Evolutionary conservation across 2,113 vertebrate species (phyloP), one percentile per base, ranked within the genome.

Genomic region (Hippopotamus amphibius): DNA sequence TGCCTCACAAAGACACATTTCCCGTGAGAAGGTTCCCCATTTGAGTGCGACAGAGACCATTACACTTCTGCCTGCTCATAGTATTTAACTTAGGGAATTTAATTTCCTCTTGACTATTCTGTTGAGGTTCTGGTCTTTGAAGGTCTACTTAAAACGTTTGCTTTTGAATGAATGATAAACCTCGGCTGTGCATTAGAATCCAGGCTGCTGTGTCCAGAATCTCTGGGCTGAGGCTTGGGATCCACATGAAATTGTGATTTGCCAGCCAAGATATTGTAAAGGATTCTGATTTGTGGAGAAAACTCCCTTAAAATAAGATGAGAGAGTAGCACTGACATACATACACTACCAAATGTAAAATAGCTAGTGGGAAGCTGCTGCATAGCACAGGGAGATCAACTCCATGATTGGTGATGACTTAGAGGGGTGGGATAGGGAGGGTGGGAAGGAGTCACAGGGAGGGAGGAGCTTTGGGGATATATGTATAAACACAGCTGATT

Each of bases 101-200:
- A 86, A 74, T 79, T 74, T 74, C 63, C 61, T 82, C 4, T 65
- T 79, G 41, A 68, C 66, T 61, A 0, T 61, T 79, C 24, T 90
- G 74, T 26, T 81, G 14, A 72, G 65, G 22, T 86, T 89, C 48
- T 85, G 68, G 68, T 90, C 33, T 71, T 72, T 63, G 72, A 53
- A 96, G 88, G 22, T 85, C 43, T 53, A 21, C 61, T 61, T 80
- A 24, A 68, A 87, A 63, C 71, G 46, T 84, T 91, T 93, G 55
- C 46, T 88, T 66, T 89, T 59, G 50, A 41, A 59, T 61, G 72
- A 87, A 57, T 80, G 22, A 74, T 93, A 85, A 96, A 59, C 41
- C 26, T 94, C 81, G 50, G 76, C 61, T 68, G 65, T 72, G 8
- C 15, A 1, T 77, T 77, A 69, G 76, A 69, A 69, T 55, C 41